phyloP scores from a whole-genome alignment of 1,140 invertebrate species.

The Pseudoatta argentina region DNA sequence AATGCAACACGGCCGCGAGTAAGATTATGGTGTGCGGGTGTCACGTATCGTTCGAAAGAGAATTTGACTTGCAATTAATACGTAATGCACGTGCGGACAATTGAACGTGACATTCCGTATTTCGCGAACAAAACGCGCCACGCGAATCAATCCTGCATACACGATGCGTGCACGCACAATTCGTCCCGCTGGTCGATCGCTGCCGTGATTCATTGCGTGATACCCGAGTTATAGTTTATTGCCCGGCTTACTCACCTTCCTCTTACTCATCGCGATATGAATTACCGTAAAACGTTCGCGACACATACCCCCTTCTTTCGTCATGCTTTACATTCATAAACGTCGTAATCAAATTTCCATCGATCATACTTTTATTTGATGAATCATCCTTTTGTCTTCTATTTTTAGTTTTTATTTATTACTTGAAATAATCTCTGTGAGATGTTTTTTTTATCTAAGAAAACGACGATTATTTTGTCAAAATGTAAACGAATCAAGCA shows the following conservation, averaged over 20 bases:
- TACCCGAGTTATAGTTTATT: constrained; percentile 38
- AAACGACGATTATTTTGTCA: neutral
- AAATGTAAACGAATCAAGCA: neutral
- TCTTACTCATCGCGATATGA: constrained; percentile 62
- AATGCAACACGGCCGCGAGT: constrained; percentile 1
- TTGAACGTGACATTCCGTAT: constrained; percentile 64
- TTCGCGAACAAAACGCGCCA: constrained; percentile 58
- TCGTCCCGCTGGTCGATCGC: constrained; percentile 44
- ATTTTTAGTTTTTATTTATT: constrained; percentile 1
- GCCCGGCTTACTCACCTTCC: constrained; percentile 55
- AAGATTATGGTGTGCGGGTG: constrained; percentile 25
- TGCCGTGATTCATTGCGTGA: constrained; percentile 66
- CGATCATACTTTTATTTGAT: neutral
- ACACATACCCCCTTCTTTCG: neutral
- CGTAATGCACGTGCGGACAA: constrained; percentile 50
- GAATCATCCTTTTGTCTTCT: neutral
- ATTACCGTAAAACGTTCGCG: constrained; percentile 40
- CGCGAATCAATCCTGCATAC: constrained; percentile 60
- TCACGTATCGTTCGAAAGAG: constrained; percentile 48
- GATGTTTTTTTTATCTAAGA: neutral
- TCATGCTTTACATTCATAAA: constrained; percentile 34
- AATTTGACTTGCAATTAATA: constrained; percentile 37
- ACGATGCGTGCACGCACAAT: constrained; percentile 52
- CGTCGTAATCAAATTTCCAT: neutral
- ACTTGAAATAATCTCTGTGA: neutral